Base-by-base conservation (phyloP, 2,797 vertebrate genomes). In the Ambastaia sidthimunki region DNA sequence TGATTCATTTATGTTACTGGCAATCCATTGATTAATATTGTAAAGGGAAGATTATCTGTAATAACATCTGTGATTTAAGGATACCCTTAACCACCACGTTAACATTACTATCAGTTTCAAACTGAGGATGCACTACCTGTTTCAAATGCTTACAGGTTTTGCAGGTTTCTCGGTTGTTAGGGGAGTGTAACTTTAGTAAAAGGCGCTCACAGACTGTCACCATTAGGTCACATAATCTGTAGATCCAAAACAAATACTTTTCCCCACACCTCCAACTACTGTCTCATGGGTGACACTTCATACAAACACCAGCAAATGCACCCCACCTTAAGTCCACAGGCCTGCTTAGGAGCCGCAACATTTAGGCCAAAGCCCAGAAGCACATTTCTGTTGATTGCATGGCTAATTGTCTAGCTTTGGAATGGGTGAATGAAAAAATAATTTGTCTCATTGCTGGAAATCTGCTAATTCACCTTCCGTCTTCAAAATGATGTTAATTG, bases 121-220 rank as follows among this genome's bases (percentile, higher is more conserved):
- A 74, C 34, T 28, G 65, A 60, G 25, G 21, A 71, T 73, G 54
- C 60, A 16, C 19, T 37, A 44, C 41, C 13, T 31, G 28, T 82
- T 71, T 80, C 7, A 67, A 82, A 44, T 71, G 48, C 19, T 12
- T 76, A 83, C 85, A 80, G 70, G 85, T 84, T 83, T 11, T 83
- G 50, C 85, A 79, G 65, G 83, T 83, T 86, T 85, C n/a, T 23
- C 50, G 16, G 28, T 48, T 79, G 7, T 78, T 41, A 76, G 23
- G 25, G 41, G 55, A 74, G 75, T 65, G 67, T 63, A 68, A 76
- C 19, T 9, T 48, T 57, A 67, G 31, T 34, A 66, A 34, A 74
- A 48, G 57, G 48, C 60, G 44, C 37, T 41, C 37, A 41, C 41
- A 19, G 44, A 63, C 28, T 54, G 28, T 70, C 18, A 13, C 44